phyloP scores from a whole-genome alignment of 2,888 invertebrate species.

The Alsophila aescularia region DNA sequence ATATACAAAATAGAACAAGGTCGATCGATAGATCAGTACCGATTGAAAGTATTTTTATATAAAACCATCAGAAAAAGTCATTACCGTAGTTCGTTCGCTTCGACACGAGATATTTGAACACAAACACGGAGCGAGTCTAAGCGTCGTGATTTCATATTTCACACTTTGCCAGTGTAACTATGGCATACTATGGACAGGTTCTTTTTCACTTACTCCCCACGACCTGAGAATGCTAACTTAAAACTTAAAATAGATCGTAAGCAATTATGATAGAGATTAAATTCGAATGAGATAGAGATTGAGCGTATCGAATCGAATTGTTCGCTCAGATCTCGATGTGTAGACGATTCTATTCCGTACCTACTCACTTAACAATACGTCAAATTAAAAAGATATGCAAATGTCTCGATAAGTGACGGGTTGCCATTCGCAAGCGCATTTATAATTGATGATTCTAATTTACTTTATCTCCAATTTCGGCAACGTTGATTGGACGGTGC shows the following conservation, averaged over 20 bases:
- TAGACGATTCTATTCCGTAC: constrained; percentile 38
- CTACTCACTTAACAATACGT: constrained; percentile 52
- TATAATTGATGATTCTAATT: constrained; percentile 80
- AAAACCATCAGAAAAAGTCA: constrained; percentile 59
- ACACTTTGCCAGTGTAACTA: constrained; percentile 72
- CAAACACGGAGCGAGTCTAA: constrained; percentile 74
- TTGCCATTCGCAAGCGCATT: constrained; percentile 64
- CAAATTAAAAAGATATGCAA: constrained; percentile 78
- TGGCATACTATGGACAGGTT: constrained; percentile 73
- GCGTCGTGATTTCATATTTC: constrained; percentile 84
- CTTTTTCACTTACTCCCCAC: constrained; percentile 57
- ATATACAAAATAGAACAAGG: constrained; percentile 64
- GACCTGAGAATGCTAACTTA: constrained; percentile 31
- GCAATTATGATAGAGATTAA: constrained; percentile 41
- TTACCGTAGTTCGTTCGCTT: constrained; percentile 66
- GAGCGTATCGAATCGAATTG: constrained; percentile 23
- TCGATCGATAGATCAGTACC: constrained; percentile 60
- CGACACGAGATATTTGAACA: constrained; percentile 79
- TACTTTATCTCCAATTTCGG: constrained; percentile 77
- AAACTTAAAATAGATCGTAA: constrained; percentile 37
- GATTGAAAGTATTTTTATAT: constrained; percentile 60
- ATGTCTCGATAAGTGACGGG: constrained; percentile 63
- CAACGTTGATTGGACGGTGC: constrained; percentile 58
- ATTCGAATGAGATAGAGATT: constrained; percentile 33
- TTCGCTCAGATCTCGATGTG: constrained; percentile 41